Evolutionary conservation across 2,888 invertebrate species (phyloP), one percentile per base, ranked within the genome.

Genomic region (Seira ritae): DNA sequence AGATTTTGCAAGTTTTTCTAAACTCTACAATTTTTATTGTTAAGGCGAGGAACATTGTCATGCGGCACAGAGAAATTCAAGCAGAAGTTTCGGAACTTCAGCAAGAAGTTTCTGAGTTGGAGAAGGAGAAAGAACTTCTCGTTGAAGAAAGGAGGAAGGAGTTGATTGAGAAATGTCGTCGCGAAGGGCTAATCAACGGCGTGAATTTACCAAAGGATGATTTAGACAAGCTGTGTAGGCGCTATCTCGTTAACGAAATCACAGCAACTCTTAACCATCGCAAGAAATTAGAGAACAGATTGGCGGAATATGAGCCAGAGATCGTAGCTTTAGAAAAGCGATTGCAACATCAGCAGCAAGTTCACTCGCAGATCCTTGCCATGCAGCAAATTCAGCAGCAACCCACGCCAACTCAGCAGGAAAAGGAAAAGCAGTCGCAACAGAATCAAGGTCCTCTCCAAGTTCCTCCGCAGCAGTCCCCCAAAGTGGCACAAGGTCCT

Each of bases 1-100:
- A 4, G n/a, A 1, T 17, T 19, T 22, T 31, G 42, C 50, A 15
- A 50, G 50, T 8, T 31, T 31, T 31, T 31, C 31, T 31, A n/a
- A n/a, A n/a, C 55, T 23, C 37, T 31, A 50, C 60, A n/a, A 24
- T 77, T 23, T 72, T 23, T 60, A 8, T 70, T 77, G 70, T 50
- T 80, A 82, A 88, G 88, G 89, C 89, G 10, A 65, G 89, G 42
- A 91, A 97, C 92, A 98, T 98, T 89, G 97, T 98, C 37, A 94
- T 96, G 78, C 93, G 96, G 31, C 98, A 98, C 91, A 97, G 97
- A 91, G 97, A 98, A 90, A 92, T 98, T 80, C 97, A 98, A 91
- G 95, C 95, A 84, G 95, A 96, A 91, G 96, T 96, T 0, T 95
- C 95, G 90, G 95, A 95, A 90, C 92, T 98, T 84, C 96, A 98